A percentile compares a stretch with the other conserved stretches of the same genome.
Evolutionary conservation across 2,797 vertebrate genomes (phyloP).

Genomic region (Columba guinea): DNA sequence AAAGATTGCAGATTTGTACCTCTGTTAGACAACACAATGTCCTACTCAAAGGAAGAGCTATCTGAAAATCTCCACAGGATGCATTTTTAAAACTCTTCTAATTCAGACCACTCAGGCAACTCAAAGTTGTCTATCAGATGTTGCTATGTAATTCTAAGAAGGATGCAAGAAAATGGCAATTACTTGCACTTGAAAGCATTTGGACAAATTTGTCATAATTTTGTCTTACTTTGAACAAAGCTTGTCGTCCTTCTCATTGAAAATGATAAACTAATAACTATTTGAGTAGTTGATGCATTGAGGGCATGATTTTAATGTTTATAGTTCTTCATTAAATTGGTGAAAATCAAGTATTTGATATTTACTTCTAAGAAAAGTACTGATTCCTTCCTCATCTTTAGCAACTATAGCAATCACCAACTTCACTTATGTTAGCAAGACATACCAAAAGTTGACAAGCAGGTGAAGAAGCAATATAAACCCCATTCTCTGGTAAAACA

Average conservation of each 20-base stretch:
- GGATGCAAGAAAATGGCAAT: not conserved
- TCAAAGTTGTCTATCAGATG: not conserved
- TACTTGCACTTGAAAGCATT: not conserved
- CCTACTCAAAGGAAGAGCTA: not conserved
- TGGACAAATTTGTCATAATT: not conserved
- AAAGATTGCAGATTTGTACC: not conserved
- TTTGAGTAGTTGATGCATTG: not conserved
- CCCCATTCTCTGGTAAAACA: conserved; percentile 13
- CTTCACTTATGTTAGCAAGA: not conserved
- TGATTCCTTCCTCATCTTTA: not conserved
- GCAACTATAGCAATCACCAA: not conserved
- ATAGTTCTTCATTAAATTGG: not conserved
- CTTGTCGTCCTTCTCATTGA: not conserved
- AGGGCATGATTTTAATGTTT: not conserved
- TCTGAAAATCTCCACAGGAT: not conserved
- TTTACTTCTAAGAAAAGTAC: not conserved
- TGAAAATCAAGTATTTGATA: not conserved
- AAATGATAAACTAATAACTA: not conserved
- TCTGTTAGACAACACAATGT: not conserved
- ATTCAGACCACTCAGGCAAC: not conserved
- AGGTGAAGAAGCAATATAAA: conserved; percentile 40
- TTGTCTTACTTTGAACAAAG: not conserved
- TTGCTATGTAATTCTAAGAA: not conserved
- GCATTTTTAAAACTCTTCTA: not conserved
- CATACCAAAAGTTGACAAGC: not conserved